Conservation (phyloP, 2,113 vertebrate genomes). For the Oncorhynchus mykiss region DNA sequence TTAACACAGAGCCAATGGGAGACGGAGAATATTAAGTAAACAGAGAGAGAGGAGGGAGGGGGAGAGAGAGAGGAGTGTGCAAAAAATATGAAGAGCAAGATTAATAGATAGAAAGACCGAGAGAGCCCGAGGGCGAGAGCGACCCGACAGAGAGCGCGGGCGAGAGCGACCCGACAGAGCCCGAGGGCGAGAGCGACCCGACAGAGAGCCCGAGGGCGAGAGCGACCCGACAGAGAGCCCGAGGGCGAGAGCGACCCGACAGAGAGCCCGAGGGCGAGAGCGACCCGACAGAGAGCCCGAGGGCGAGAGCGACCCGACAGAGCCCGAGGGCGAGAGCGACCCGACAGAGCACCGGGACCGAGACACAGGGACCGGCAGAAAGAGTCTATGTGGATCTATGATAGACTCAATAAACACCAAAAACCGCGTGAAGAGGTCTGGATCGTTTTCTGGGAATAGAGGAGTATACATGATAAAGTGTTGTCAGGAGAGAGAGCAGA, state of each 20-base stretch:
- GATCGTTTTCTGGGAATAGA: background rate
- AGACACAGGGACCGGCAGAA: background rate
- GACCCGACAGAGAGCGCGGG: background rate
- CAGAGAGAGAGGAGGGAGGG: conserved; percentile 14
- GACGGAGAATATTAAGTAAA: conserved; percentile 44
- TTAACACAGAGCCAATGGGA: conserved; percentile 55
- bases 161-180: background rate
- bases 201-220: background rate
- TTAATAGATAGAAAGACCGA: background rate
- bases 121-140: too few species aligned
- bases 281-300: background rate
- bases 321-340: background rate
- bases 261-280: background rate
- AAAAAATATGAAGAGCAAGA: background rate
- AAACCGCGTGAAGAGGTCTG: background rate
- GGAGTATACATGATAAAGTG: background rate
- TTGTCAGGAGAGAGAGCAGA: background rate
- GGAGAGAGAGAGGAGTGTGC: background rate
- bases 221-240: background rate
- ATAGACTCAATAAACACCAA: background rate
- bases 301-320: background rate
- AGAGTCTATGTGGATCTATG: background rate
- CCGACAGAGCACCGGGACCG: background rate
- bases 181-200: too few species aligned
- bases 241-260: background rate